phyloP scores from a whole-genome alignment of 1,140 invertebrate genomes.

The Nilaparvata lugens region DNA sequence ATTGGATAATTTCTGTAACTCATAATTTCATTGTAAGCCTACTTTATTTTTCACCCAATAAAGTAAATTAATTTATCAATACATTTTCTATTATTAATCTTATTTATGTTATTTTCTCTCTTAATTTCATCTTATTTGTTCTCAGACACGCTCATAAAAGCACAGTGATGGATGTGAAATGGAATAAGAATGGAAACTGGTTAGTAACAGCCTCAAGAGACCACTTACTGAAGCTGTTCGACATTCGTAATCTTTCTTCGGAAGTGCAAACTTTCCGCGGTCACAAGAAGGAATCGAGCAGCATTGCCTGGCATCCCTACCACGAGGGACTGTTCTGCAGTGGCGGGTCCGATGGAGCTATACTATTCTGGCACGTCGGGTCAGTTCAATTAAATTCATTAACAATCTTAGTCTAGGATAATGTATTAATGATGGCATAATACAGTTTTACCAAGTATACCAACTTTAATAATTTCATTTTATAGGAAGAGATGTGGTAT shows the following conservation, averaged over 20 bases:
- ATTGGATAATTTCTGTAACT: too few relatives aligned
- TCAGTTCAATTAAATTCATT: slow-evolving; percentile 36
- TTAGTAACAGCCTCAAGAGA: slow-evolving; percentile 96
- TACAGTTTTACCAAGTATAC: too few relatives aligned
- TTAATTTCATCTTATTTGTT: slow-evolving; percentile 26
- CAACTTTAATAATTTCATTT: too few relatives aligned
- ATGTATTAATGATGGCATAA: too few relatives aligned
- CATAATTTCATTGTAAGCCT: too few relatives aligned
- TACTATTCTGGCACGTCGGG: slow-evolving; percentile 98
- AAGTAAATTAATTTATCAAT: too few relatives aligned
- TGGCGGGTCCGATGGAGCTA: slow-evolving; percentile 94
- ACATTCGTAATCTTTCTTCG: slow-evolving; percentile 86
- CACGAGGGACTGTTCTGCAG: slow-evolving; percentile 94
- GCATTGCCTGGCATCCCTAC: slow-evolving; percentile 95
- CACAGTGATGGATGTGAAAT: slow-evolving; percentile 97
- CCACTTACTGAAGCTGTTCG: slow-evolving; percentile 96
- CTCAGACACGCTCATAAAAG: slow-evolving; percentile 96
- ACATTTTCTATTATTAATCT: too few relatives aligned
- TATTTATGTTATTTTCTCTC: too few relatives aligned
- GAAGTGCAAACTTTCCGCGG: slow-evolving; percentile 95
- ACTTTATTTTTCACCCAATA: too few relatives aligned
- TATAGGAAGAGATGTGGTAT: too few relatives aligned
- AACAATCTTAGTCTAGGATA: too few relatives aligned
- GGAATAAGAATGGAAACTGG: slow-evolving; percentile 99
- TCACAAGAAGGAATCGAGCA: slow-evolving; percentile 97